Evolutionary conservation across 2,113 vertebrate species (phyloP).

Genomic region (Strix uralensis): DNA sequence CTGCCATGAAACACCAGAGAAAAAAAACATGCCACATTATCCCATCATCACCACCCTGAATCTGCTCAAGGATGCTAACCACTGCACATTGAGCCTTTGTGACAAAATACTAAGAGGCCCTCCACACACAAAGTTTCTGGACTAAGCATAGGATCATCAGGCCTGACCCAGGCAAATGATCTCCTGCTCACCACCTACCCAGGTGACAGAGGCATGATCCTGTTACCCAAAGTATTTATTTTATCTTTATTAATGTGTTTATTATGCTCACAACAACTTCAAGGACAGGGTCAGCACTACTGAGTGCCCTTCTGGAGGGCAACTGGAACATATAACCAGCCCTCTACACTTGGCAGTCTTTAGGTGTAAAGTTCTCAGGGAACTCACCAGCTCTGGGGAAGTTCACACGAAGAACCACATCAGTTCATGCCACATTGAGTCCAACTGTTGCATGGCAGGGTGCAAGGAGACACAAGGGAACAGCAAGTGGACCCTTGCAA

Average conservation of each 20-base stretch:
- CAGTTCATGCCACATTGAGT: neutral
- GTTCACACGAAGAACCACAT: neutral
- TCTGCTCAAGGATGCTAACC: neutral
- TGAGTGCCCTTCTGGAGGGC: neutral
- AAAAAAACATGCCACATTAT: neutral
- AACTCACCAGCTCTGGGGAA: neutral
- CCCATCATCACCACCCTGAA: neutral
- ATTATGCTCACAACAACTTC: neutral
- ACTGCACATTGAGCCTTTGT: rapidly evolving
- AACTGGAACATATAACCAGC: neutral
- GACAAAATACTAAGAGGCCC: neutral
- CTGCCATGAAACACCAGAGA: neutral
- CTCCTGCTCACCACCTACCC: neutral
- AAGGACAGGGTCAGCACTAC: neutral
- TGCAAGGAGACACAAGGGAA: neutral
- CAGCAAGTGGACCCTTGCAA: neutral
- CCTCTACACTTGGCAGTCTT: neutral
- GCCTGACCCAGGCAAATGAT: neutral
- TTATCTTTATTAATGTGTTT: neutral
- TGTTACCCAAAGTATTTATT: neutral
- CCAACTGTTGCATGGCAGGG: neutral
- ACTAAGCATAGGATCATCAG: neutral
- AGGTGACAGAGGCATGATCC: neutral
- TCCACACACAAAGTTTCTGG: neutral
- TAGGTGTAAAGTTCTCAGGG: neutral